These are phyloP conservation scores for Sylvia borin DNA, from an alignment of 2,797 vertebrate species.

Conservation along the genomic window DNA sequence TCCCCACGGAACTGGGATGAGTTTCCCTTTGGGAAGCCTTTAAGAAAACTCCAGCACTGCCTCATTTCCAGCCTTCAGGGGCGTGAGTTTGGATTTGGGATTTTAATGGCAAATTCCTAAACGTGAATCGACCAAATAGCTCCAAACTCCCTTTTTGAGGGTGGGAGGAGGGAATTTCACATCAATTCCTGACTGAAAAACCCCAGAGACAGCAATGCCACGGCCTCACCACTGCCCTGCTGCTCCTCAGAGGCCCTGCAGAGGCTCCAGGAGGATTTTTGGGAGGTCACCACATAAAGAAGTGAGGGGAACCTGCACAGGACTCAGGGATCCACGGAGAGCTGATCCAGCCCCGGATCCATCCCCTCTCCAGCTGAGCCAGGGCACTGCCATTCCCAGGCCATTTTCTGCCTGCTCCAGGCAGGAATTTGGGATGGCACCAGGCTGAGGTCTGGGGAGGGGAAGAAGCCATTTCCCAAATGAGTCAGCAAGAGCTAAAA, in stretches of 20 bases:
- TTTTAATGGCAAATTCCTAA: background rate
- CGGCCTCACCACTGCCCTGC: fast-evolving
- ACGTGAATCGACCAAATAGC: fast-evolving
- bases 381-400: background rate
- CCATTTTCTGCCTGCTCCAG: background rate
- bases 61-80: background rate
- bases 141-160: background rate
- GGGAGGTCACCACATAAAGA: fast-evolving
- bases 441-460: background rate
- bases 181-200: background rate
- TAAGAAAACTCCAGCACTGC: background rate
- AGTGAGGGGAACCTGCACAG: background rate
- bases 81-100: background rate
- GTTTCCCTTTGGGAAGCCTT: background rate
- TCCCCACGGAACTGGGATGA: background rate
- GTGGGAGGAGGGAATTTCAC: background rate
- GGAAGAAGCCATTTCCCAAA: conserved; percentile 18
- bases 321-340: background rate
- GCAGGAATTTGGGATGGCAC: background rate
- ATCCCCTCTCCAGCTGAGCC: background rate
- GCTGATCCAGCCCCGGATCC: fast-evolving
- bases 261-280: fast-evolving
- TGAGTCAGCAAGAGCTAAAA: conserved; percentile 35
- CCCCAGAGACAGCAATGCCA: fast-evolving
- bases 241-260: background rate